phyloP scores from a whole-genome alignment of 1,140 invertebrate species.

The Drosophila gunungcola region DNA sequence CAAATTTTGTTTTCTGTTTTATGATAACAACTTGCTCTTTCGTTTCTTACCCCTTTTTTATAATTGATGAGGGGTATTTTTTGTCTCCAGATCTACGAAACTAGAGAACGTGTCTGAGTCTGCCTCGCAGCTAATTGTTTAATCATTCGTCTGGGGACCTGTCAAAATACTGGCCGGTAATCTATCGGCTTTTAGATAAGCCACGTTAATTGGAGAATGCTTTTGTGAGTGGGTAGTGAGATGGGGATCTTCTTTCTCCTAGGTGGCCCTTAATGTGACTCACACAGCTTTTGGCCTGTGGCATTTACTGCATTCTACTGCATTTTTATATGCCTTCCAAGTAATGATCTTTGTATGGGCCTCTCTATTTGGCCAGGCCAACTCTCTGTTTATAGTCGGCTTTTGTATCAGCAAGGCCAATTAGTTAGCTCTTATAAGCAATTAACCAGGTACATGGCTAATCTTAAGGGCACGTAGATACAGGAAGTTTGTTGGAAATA shows the following conservation, averaged over 20 bases:
- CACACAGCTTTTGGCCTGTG: constrained; percentile 15
- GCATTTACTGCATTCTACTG: constrained; percentile 40
- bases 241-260: constrained; percentile 30
- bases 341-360: constrained; percentile 20
- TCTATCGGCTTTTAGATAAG: constrained; percentile 76
- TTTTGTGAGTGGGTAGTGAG: constrained; percentile 25
- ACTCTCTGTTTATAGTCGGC: constrained; percentile 26
- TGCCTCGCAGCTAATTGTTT: constrained; percentile 68
- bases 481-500: constrained; percentile 37
- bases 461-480: constrained; percentile 47
- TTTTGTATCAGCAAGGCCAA: constrained; percentile 30
- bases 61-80: constrained; percentile 68
- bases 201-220: constrained; percentile 64
- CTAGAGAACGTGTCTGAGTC: constrained; percentile 60
- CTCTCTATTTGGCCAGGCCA: constrained; percentile 31
- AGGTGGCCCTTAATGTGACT: constrained; percentile 45
- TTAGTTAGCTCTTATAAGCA: constrained; percentile 41
- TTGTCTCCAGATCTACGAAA: constrained; percentile 48
- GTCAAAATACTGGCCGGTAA: constrained; percentile 72
- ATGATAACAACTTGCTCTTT: constrained; percentile 4
- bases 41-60: constrained; percentile 9
- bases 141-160: constrained; percentile 59
- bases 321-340: constrained; percentile 26
- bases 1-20: not conserved
- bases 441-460: constrained; percentile 32